Evolutionary conservation across 2,797 vertebrate genomes (phyloP), one percentile per base, ranked within the genome.

Genomic region (Benthosema pterotum): DNA sequence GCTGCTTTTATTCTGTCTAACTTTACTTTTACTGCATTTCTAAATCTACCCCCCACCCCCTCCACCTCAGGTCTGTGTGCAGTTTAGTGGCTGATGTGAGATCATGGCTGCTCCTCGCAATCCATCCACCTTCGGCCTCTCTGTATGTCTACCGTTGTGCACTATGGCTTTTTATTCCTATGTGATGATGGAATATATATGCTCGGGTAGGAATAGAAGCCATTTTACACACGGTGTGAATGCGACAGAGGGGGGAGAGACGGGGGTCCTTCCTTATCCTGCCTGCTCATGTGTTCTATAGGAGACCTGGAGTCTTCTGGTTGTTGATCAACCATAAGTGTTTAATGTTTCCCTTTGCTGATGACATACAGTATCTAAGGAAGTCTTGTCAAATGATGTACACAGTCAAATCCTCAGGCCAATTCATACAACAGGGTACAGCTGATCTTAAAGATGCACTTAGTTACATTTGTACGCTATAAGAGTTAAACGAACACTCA

Each of bases 111-210:
- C 55, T 14, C 17, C 46, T 63, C 67, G 54, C 13, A n/a, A n/a
- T n/a, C n/a, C n/a, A 14, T 49, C 62, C 42, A 14, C 25, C 65
- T 19, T 56, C 0, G 0, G 47, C 46, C 50, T 52, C 48, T 62
- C 70, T 25, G 64, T 67, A 25, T 69, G 32, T 84, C 58, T 93
- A 94, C 95, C 95, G 90, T 91, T 92, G 95, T 97, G 97, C 95
- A 92, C 94, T 99, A 99, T 99, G 98, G 98, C 98, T 99, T 99
- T 99, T 99, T 99, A 99, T 99, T 99, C 98, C 98, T 99, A 99
- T 98, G 97, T 99, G 98, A 99, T 96, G 94, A 91, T 97, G 92
- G 87, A 93, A 93, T 5, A 25, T 5, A 25, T 93, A 92, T 93
- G 93, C 94, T 98, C 96, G 93, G 94, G 95, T 99, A 98, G 97